phyloP scores from a whole-genome alignment of 2,797 vertebrate species.

The Poecilia velifera region DNA sequence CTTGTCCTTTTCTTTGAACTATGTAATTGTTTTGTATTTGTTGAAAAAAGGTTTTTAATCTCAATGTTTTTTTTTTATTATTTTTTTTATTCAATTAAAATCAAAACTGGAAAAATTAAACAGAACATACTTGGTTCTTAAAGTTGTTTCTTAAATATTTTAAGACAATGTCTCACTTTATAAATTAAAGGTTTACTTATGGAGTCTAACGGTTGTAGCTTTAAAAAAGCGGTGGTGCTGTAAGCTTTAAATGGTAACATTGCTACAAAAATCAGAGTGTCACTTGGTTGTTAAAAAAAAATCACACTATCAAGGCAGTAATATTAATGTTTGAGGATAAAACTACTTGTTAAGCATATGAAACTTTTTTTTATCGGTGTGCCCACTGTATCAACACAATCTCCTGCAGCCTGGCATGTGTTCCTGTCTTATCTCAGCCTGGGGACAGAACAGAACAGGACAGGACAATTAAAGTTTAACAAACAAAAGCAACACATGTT shows the following conservation, averaged over 20 bases:
- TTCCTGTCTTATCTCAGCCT: slow-evolving; percentile 37
- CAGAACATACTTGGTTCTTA: background rate
- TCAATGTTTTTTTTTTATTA: background rate
- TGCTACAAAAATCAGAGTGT: background rate
- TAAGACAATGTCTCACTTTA: background rate
- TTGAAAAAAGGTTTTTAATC: no score
- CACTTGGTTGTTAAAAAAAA: background rate
- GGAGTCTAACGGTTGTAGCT: background rate
- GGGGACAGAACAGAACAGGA: slow-evolving; percentile 7
- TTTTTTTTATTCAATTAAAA: no score
- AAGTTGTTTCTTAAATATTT: background rate
- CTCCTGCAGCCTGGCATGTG: slow-evolving; percentile 14
- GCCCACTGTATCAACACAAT: background rate
- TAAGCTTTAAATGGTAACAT: background rate
- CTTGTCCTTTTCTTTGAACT: no score
- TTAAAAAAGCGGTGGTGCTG: background rate
- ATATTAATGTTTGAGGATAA: slow-evolving; percentile 2
- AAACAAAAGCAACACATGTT: slow-evolving; percentile 9
- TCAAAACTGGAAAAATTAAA: background rate
- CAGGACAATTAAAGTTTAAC: slow-evolving; percentile 3
- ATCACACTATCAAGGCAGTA: background rate
- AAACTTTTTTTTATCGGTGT: slow-evolving; percentile 16
- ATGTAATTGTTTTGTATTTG: no score
- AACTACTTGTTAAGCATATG: background rate
- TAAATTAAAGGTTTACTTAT: background rate